Evolutionary conservation across 2,888 invertebrate species (phyloP), one percentile per base, ranked within the genome.

Genomic region (Philereme transversata): DNA sequence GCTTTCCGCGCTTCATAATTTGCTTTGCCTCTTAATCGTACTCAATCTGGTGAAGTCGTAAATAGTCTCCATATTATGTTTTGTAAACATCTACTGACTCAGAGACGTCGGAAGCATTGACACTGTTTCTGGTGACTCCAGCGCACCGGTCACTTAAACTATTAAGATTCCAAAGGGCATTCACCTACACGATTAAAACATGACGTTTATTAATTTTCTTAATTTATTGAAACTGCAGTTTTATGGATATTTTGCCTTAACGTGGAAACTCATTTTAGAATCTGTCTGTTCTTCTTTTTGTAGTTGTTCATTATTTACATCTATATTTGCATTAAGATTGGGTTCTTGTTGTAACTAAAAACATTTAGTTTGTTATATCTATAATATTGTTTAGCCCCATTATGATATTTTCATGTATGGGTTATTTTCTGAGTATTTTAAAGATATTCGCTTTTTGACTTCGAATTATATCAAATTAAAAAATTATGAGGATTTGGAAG

Each of bases 121-220:
- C 56, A 53, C 38, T 9, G n/a, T 53, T 38, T 51, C 7, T 55
- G 10, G 51, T 56, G 51, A 41, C 7, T 52, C 52, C 55, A 51
- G 44, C 35, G 11, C 36, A 45, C 51, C 53, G 63, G 65, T 67
- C 63, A 67, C 61, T 64, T 62, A 62, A 34, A 34, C 48, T 49
- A 62, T 62, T 50, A 58, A 49, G 22, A 53, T 54, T 45, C 52
- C 36, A 43, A 49, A 46, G 11, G 34, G 43, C 44, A 41, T 55
- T 40, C 0, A 22, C 22, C 22, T 22, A 40, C 40, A 35, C 11
- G 35, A 50, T 35, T 4, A 7, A 38, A 57, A 52, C 52, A 52
- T 11, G 10, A 44, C 53, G 11, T 57, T 43, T 47, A 35, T 50
- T 65, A 47, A 47, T 48, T 34, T 46, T 55, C 48, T 11, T 60